Evolutionary conservation across 2,113 vertebrate genomes (phyloP), one percentile per base, ranked within the genome.

Genomic region (Ifrita kowaldi): DNA sequence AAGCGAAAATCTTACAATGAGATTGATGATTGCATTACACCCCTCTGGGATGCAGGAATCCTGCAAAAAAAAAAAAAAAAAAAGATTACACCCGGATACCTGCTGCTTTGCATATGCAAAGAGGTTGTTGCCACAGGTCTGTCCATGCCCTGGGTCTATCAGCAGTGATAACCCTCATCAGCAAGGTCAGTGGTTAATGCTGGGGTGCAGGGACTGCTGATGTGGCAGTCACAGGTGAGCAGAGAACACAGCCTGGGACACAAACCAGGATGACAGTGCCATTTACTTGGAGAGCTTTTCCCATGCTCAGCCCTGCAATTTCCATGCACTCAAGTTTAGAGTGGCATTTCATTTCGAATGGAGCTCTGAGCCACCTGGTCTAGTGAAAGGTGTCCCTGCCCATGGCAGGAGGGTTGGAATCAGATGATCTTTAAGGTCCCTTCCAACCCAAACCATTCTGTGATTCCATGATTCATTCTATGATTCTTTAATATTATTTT

Each of bases 211-310:
- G n/a, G 35, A 11, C 6, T 76, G 86, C 68, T 89, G 60, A 16
- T 77, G 59, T 69, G 68, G 87, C 71, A 60, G 83, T 15, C 71
- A 30, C 19, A 39, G 32, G 16, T 24, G 35, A 90, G 63, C 32
- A 8, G 9, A 73, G 57, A 63, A 16, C 44, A 16, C 24, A 30
- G 15, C 35, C 9, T 21, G 27, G 65, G 24, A 55, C 42, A 37
- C 1, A 5, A 12, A 32, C 3, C 5, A 20, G 64, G 37, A 11
- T 1, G 22, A 8, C 23, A 37, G 4, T 13, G 30, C 3, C 22
- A 4, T 65, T 71, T 30, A 7, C 28, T 44, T 30, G 47, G 56
- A 63, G 24, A 26, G 21, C 2, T 79, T 75, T 71, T 37, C 41
- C 22, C 10, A 2, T 46, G 37, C 41, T 73, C 5, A 16, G n/a